Evolutionary conservation across 2,888 invertebrate genomes (phyloP).

Genomic region (Drosophila kuntzei): DNA sequence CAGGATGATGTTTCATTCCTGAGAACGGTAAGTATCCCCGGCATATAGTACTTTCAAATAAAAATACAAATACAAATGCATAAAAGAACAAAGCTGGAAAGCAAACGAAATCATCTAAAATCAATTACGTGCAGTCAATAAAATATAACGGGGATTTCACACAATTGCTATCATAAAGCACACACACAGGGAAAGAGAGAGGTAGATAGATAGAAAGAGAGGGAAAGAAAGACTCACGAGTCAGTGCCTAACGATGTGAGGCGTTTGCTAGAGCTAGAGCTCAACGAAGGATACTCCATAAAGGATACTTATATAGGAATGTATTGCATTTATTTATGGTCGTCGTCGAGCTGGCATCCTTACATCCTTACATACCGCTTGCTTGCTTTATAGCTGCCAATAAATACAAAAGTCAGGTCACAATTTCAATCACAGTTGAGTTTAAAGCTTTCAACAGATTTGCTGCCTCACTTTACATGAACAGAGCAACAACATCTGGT

Average conservation of each 20-base stretch:
- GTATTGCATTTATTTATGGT: conserved; percentile 57
- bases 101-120: conserved; percentile 75
- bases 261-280: conserved; percentile 11
- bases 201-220: neutral
- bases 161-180: conserved; percentile 77
- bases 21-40: conserved; percentile 96
- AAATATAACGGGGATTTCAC: conserved; percentile 79
- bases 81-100: conserved; percentile 6
- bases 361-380: conserved; percentile 49
- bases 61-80: conserved; percentile 10
- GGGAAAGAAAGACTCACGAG: neutral
- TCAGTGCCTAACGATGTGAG: conserved; percentile 19
- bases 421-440: conserved; percentile 72
- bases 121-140: conserved; percentile 82
- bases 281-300: conserved; percentile 20
- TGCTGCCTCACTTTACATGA: conserved; percentile 44
- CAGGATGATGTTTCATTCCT: conserved; percentile 99
- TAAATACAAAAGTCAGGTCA: conserved; percentile 76
- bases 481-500: neutral
- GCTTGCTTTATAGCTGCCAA: conserved; percentile 76
- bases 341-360: conserved; percentile 14
- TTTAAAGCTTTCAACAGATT: conserved; percentile 57
- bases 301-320: conserved; percentile 31
- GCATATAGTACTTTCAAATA: too few relatives aligned
- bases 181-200: conserved; percentile 17